Base-by-base conservation (phyloP, 2,888 invertebrate species). In the Calameuta pallipes region DNA sequence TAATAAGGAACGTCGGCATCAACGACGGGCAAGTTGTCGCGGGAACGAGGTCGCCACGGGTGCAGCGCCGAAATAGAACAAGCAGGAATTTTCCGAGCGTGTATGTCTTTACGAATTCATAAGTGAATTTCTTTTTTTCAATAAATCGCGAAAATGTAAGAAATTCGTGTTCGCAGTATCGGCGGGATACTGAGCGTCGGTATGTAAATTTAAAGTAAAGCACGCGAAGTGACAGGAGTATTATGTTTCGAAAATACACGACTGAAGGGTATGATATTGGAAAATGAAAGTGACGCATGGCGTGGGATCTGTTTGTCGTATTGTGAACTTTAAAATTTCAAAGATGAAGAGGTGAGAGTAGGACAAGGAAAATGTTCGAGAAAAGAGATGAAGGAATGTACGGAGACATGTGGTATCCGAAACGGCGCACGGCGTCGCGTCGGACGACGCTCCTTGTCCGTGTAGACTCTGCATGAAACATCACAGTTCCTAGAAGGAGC, bases 401-500 rank as follows among this genome's bases (percentile, higher is more conserved):
- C 1, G 41, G 15, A 41, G 15, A 41, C 41, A 41, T 0, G 15
- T 41, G 15, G 15, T 41, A 15, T 41, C 41, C 41, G 4, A 15
- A 56, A 56, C 23, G 41, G 23, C 23, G 23, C 41, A 56, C 2
- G 41, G 23, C 41, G 15, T 56, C 41, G 41, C 41, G 23, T 9
- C 23, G 23, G 15, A 23, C 41, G 41, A 56, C 41, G 41, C 41
- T 56, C 41, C 23, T 56, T 23, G 41, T 56, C 23, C 41, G 23
- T 30, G 30, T 31, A 12, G 71, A 0, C 71, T 33, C 31, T 33
- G 69, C 11, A 41, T 69, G 75, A 78, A 75, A 78, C 75, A 74
- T 78, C 78, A 75, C 75, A 78, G 69, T 78, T 78, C 78, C 71
- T 56, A 74, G 78, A 78, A 75, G 75, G 78, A 75, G 75, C 31